Conservation (phyloP, 2,888 invertebrate species). For the Scaptomyza cyrtandrae region DNA sequence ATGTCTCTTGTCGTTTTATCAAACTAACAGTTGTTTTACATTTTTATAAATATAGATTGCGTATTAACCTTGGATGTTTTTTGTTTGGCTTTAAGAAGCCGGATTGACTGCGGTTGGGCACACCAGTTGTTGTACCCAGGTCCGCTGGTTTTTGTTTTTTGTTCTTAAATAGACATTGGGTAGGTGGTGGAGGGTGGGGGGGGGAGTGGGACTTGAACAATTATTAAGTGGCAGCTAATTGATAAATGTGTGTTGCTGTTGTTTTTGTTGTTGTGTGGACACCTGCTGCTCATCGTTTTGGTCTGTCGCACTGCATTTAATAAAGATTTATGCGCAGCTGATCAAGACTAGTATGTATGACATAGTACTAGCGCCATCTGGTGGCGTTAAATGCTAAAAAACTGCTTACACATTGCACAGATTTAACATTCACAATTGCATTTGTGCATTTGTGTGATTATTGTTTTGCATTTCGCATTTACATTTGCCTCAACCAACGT, state of each 20-base stretch:
- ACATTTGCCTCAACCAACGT: conserved; percentile 39
- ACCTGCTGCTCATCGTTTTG: conserved; percentile 55
- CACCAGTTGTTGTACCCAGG: no score
- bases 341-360: conserved; percentile 18
- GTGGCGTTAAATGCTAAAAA: conserved; percentile 26
- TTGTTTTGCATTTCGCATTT: conserved; percentile 14
- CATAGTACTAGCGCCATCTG: conserved; percentile 45
- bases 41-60: no score
- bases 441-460: conserved; percentile 7
- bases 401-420: no score
- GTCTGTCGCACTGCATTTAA: conserved; percentile 46
- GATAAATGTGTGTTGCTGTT: conserved; percentile 1
- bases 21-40: no score
- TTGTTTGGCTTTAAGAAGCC: no score
- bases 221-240: conserved; percentile 55
- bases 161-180: no score
- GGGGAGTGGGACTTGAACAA: conserved; percentile 1
- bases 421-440: conserved; percentile 31
- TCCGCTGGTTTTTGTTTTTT: no score
- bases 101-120: no score
- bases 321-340: conserved; percentile 53
- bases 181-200: no score
- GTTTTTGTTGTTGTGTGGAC: conserved; percentile 19
- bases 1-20: no score
- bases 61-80: no score